Percentiles rank a stretch among this genome's conserved stretches.
phyloP scores from a whole-genome alignment of 2,113 vertebrate species.

The Bambusicola thoracicus region DNA sequence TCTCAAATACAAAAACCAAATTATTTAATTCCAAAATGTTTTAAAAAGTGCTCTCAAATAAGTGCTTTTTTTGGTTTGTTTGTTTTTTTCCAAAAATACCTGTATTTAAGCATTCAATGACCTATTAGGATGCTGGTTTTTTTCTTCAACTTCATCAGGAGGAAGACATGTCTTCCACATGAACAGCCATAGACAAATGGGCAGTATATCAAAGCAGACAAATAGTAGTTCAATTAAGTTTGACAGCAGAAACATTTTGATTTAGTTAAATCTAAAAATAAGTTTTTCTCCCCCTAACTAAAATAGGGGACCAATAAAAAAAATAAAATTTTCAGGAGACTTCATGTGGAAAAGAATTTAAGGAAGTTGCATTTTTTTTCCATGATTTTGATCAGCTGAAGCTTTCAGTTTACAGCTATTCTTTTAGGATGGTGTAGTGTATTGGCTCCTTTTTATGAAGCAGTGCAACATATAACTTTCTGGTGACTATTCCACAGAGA shows the following conservation, averaged over 20 bases:
- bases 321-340: accelerated
- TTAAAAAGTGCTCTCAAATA: not conserved
- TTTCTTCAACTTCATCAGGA: not conserved
- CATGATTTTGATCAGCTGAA: not conserved
- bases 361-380: not conserved
- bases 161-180: not conserved
- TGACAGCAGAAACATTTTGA: not conserved
- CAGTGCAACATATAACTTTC: not conserved
- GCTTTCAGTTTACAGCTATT: not conserved
- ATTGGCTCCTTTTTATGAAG: not conserved
- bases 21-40: not conserved
- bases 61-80: not conserved
- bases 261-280: not conserved
- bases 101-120: not conserved
- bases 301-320: not conserved
- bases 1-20: not conserved
- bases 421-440: not conserved
- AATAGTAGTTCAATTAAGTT: not conserved
- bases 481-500: not conserved
- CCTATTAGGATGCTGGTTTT: not conserved
- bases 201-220: not conserved
- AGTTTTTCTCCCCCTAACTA: not conserved
- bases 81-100: not conserved
- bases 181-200: not conserved
- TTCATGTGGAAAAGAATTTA: not conserved